Evolutionary conservation across 2,888 invertebrate species (phyloP).

Genomic region (Caenorhabditis japonica): DNA sequence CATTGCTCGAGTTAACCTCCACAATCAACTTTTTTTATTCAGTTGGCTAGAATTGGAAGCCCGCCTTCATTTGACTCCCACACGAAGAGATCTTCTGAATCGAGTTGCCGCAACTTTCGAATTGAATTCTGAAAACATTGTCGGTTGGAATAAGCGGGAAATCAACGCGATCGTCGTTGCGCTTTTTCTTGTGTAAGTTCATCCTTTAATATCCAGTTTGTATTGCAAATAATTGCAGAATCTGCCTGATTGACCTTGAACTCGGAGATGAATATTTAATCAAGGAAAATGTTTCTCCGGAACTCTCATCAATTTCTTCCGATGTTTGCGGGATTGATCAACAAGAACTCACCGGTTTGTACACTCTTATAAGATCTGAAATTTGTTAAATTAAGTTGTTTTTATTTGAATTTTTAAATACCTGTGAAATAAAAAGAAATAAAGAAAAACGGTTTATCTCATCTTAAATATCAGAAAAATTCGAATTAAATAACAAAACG

Average conservation of each 20-base stretch:
- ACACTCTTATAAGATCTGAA: background rate
- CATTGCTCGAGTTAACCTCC: too few relatives aligned
- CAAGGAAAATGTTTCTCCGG: conserved; percentile 24
- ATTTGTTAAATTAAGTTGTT: background rate
- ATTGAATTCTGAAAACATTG: conserved; percentile 53
- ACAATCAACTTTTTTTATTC: conserved; percentile 11
- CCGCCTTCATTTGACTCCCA: conserved; percentile 35
- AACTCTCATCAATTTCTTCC: conserved; percentile 3
- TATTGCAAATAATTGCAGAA: conserved; percentile 23
- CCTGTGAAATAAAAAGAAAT: too few relatives aligned
- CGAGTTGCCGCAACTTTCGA: conserved; percentile 48
- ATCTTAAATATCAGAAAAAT: too few relatives aligned
- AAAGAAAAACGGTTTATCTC: too few relatives aligned
- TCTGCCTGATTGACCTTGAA: conserved; percentile 39
- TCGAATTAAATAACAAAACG: conserved; percentile 19
- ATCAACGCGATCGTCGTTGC: conserved; percentile 21
- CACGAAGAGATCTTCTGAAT: conserved; percentile 38
- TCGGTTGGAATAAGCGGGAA: conserved; percentile 47
- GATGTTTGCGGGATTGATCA: conserved; percentile 28
- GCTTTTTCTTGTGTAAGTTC: conserved; percentile 33
- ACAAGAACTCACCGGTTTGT: conserved; percentile 7
- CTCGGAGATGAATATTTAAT: conserved; percentile 52
- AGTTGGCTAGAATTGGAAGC: conserved; percentile 57
- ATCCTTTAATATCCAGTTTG: background rate
- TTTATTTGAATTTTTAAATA: too few relatives aligned